These are phyloP conservation scores for Xanthorhoe spadicearia DNA, from an alignment of 2,888 invertebrate species.

Conservation along the genomic window DNA sequence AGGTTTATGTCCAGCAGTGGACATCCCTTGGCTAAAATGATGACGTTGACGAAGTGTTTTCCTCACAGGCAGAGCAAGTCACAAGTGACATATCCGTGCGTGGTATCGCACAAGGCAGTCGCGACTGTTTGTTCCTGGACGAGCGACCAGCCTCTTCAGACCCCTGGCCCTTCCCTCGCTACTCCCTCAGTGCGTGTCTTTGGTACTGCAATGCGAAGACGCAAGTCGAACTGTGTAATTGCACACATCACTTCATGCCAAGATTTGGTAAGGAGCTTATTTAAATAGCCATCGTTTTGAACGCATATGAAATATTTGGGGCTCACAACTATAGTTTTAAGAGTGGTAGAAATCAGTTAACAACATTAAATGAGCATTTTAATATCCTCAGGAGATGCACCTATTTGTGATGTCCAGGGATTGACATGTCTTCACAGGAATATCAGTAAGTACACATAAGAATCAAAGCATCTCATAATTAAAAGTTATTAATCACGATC, in stretches of 20 bases:
- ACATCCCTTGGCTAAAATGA: too few relatives aligned
- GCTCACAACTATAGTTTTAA: too few relatives aligned
- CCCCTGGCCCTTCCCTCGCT: conserved; percentile 77
- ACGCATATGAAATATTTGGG: too few relatives aligned
- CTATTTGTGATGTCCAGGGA: conserved; percentile 82
- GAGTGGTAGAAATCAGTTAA: too few relatives aligned
- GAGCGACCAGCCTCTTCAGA: conserved; percentile 75
- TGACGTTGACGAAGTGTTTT: too few relatives aligned
- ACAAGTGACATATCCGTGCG: conserved; percentile 84
- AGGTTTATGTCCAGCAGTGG: too few relatives aligned
- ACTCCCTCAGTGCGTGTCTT: conserved; percentile 86
- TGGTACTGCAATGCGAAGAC: conserved; percentile 84
- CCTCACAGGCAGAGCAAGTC: conserved; percentile 81
- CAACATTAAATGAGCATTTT: background rate
- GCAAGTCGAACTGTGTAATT: conserved; percentile 84
- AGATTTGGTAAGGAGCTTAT: conserved; percentile 70
- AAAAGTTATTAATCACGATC: too few relatives aligned
- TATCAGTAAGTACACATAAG: conserved; percentile 53
- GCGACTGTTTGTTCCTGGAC: conserved; percentile 84
- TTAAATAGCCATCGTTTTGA: too few relatives aligned
- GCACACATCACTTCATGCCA: conserved; percentile 87
- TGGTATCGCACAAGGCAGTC: conserved; percentile 71
- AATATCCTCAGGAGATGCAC: conserved; percentile 66
- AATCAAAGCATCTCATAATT: background rate
- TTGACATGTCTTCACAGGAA: conserved; percentile 82